phyloP scores from a whole-genome alignment of 2,797 vertebrate genomes.

The Cuculus canorus region DNA sequence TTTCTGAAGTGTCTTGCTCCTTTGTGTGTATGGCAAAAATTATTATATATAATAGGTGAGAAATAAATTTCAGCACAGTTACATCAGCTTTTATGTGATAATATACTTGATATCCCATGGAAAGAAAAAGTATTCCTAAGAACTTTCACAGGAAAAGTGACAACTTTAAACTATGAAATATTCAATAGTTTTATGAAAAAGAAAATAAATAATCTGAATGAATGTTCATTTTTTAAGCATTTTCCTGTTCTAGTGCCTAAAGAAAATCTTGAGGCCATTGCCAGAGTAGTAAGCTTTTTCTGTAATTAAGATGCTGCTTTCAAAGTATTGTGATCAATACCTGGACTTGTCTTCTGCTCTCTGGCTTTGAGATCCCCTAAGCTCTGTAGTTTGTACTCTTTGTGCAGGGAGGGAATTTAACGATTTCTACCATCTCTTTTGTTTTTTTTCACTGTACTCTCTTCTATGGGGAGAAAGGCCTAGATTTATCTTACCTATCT shows the following conservation, averaged over 20 bases:
- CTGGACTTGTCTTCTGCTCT: not conserved
- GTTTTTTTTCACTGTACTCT: not conserved
- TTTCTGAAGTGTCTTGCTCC: not conserved
- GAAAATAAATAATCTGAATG: not conserved
- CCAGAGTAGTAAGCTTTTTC: not conserved
- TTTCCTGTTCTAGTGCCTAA: not conserved
- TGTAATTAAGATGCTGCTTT: not conserved
- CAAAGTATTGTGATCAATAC: not conserved
- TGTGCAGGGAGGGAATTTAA: not conserved
- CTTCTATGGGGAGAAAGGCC: not conserved
- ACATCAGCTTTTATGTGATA: not conserved
- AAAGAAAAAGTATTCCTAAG: not conserved
- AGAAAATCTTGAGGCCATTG: not conserved
- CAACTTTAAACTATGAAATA: not conserved
- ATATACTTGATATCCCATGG: not conserved
- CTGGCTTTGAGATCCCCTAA: not conserved
- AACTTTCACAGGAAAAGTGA: not conserved
- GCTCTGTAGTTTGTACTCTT: not conserved
- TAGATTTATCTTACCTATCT: not conserved
- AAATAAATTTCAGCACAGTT: not conserved
- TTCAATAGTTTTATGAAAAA: not conserved
- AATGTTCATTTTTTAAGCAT: rapidly evolving
- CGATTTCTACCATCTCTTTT: not conserved
- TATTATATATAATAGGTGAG: not conserved
- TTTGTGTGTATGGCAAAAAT: not conserved